Evolutionary conservation across 2,888 invertebrate genomes (phyloP).

Genomic region (Andrena marginata): DNA sequence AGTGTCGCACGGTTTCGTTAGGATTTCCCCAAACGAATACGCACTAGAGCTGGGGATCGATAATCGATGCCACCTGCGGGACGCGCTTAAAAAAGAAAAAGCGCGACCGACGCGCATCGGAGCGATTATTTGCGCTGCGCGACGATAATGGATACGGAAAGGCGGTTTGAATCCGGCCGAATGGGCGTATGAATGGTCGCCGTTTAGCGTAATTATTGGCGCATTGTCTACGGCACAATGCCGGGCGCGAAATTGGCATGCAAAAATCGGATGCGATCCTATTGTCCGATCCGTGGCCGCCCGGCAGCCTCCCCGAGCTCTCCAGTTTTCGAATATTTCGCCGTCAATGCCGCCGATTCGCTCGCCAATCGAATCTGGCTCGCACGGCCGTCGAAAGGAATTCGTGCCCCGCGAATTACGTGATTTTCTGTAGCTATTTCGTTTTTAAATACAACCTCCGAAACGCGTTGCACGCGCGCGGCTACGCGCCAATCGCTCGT

Average conservation of each 20-base stretch:
- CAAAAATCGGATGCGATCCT: constrained; percentile 84
- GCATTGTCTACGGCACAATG: constrained; percentile 84
- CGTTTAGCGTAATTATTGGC: constrained; percentile 84
- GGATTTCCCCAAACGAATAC: constrained; percentile 13
- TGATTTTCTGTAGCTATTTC: constrained; percentile 26
- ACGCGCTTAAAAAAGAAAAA: constrained; percentile 58
- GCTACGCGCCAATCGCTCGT: constrained; percentile 2
- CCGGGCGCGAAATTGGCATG: constrained; percentile 83
- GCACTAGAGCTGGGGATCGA: constrained; percentile 51
- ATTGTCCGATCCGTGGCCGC: constrained; percentile 79
- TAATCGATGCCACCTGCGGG: constrained; percentile 66
- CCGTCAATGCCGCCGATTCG: constrained; percentile 63
- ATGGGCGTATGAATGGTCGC: constrained; percentile 83
- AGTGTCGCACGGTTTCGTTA: background rate
- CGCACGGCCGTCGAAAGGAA: constrained; percentile 46
- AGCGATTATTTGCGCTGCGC: constrained; percentile 79
- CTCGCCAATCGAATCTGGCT: constrained; percentile 68
- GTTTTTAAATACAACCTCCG: constrained; percentile 23
- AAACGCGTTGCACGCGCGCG: background rate
- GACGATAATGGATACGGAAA: constrained; percentile 83
- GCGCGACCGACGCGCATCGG: constrained; percentile 70
- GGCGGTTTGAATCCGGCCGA: constrained; percentile 83
- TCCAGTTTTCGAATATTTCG: constrained; percentile 78
- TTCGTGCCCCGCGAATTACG: constrained; percentile 53
- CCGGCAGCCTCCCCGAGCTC: constrained; percentile 54